Evolutionary conservation across 2,888 invertebrate genomes (phyloP).

Genomic region (Diaperis boleti): DNA sequence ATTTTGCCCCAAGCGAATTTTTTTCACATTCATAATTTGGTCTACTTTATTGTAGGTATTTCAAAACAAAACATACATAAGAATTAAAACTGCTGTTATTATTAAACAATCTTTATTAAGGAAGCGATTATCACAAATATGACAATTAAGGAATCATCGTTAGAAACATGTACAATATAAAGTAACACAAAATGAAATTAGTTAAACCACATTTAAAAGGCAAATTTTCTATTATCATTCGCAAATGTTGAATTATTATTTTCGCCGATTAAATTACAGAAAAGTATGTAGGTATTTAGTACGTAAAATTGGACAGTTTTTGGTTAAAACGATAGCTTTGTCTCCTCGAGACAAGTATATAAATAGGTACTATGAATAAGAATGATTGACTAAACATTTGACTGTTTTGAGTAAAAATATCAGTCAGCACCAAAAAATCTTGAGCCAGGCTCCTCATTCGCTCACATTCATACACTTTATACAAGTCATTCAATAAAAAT

Average conservation of each 20-base stretch:
- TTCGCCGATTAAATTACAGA: conserved; percentile 31
- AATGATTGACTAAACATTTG: conserved; percentile 64
- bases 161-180: conserved; percentile 59
- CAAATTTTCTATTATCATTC: conserved; percentile 46
- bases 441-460: conserved; percentile 57
- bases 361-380: conserved; percentile 54
- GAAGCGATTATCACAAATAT: conserved; percentile 69
- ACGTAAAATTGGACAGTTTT: conserved; percentile 47
- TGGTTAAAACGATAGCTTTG: conserved; percentile 50
- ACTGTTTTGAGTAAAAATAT: conserved; percentile 62
- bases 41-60: no score
- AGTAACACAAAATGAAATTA: conserved; percentile 57
- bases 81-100: conserved; percentile 42
- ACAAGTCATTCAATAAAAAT: conserved; percentile 62
- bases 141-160: conserved; percentile 66
- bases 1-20: no score
- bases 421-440: conserved; percentile 65
- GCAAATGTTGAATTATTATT: conserved; percentile 42
- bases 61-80: no score
- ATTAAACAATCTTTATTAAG: conserved; percentile 67
- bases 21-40: no score
- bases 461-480: conserved; percentile 65
- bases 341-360: conserved; percentile 56
- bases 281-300: conserved; percentile 34
- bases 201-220: conserved; percentile 50